These are phyloP conservation scores for Turdus rufiventris DNA, from an alignment of 2,113 vertebrate genomes.

Conservation along the genomic window DNA sequence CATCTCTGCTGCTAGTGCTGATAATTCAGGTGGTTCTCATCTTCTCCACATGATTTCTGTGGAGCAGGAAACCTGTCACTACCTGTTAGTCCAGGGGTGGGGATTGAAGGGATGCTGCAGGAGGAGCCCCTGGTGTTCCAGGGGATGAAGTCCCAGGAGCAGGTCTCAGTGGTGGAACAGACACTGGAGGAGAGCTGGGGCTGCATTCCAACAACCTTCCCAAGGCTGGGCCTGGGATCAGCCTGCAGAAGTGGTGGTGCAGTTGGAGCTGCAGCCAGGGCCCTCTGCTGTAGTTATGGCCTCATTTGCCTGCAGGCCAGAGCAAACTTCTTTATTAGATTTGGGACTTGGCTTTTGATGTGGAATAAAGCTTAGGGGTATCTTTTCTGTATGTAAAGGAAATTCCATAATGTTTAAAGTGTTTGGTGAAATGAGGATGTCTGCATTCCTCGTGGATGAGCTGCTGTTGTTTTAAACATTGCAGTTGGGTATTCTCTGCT, in stretches of 20 bases:
- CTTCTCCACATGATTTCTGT: rapidly evolving
- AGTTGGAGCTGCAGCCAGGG: not conserved
- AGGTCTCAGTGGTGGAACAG: not conserved
- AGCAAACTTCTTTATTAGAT: not conserved
- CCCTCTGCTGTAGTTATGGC: not conserved
- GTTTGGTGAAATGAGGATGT: not conserved
- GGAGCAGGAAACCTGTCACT: not conserved
- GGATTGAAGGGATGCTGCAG: not conserved
- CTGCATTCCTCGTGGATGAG: not conserved
- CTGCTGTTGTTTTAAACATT: not conserved
- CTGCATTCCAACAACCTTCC: rapidly evolving
- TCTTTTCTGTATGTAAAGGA: not conserved
- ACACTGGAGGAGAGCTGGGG: not conserved
- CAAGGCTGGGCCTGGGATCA: not conserved
- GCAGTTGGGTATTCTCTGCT: not conserved
- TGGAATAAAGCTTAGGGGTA: not conserved
- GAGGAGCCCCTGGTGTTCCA: not conserved
- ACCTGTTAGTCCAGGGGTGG: not conserved
- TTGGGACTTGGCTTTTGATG: not conserved
- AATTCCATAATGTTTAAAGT: not conserved
- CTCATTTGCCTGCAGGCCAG: not conserved
- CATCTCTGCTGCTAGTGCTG: not conserved
- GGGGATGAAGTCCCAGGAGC: not conserved
- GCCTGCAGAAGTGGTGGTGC: not conserved
- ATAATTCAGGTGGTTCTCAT: not conserved